Percentiles rank a stretch among this genome's conserved stretches.
Conservation (phyloP, 2,888 invertebrate genomes). For the Synanthedon tipuliformis region DNA sequence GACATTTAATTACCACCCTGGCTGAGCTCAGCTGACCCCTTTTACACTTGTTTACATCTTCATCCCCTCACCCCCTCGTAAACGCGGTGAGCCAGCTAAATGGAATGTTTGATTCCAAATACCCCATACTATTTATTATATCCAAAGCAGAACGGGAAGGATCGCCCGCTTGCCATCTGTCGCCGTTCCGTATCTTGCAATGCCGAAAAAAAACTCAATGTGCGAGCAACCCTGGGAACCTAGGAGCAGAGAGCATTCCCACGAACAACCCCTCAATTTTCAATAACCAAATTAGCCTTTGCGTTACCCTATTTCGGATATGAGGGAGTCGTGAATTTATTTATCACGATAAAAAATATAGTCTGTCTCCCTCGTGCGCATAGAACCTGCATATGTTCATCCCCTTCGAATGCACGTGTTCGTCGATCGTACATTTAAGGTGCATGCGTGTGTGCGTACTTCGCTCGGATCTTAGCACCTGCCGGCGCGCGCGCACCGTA, state of each 20-base stretch:
- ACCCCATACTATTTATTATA: slow-evolving; percentile 65
- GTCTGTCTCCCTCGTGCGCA: slow-evolving; percentile 34
- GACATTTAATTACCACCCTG: slow-evolving; percentile 61
- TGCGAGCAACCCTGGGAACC: slow-evolving; percentile 75
- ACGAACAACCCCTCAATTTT: slow-evolving; percentile 73
- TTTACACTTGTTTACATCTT: slow-evolving; percentile 71
- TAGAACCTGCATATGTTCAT: slow-evolving; percentile 38
- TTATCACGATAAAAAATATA: slow-evolving; percentile 63
- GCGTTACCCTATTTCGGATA: slow-evolving; percentile 71
- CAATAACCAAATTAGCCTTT: slow-evolving; percentile 73
- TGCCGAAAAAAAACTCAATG: slow-evolving; percentile 65
- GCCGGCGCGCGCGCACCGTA: slow-evolving; percentile 59
- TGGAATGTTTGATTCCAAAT: slow-evolving; percentile 66
- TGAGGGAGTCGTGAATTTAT: slow-evolving; percentile 70
- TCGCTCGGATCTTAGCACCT: slow-evolving; percentile 54
- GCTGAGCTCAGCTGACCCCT: slow-evolving; percentile 64
- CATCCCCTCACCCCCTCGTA: slow-evolving; percentile 46
- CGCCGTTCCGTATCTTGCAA: slow-evolving; percentile 64
- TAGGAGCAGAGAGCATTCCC: slow-evolving; percentile 73
- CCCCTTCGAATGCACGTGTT: slow-evolving; percentile 71
- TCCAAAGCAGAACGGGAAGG: slow-evolving; percentile 59
- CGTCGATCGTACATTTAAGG: slow-evolving; percentile 57
- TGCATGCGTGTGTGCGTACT: slow-evolving; percentile 46
- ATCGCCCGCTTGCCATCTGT: slow-evolving; percentile 68
- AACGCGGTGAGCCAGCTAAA: slow-evolving; percentile 64